Conservation (phyloP, 2,888 invertebrate genomes). For the Acanthosepion esculentum region DNA sequence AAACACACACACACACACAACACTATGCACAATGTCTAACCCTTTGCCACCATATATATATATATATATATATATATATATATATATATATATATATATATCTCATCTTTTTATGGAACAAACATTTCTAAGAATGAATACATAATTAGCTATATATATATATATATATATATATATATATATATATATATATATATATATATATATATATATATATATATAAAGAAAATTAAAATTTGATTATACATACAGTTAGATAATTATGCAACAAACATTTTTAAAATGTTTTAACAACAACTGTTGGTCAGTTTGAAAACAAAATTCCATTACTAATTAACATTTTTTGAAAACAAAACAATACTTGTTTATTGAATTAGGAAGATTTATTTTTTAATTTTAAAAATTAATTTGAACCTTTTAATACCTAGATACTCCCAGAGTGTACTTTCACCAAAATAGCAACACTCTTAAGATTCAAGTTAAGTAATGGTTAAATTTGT, state of each 20-base stretch:
- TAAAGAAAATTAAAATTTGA: too few species aligned
- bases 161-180: too few species aligned
- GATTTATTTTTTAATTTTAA: too few species aligned
- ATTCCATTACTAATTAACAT: not conserved
- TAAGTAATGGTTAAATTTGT: too few species aligned
- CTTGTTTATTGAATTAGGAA: too few species aligned
- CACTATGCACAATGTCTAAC: not conserved
- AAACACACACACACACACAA: not conserved
- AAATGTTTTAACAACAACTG: not conserved
- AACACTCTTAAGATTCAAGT: too few species aligned
- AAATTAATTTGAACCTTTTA: too few species aligned
- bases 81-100: not conserved
- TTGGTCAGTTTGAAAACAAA: not conserved
- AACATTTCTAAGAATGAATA: not conserved
- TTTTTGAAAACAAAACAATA: not conserved
- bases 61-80: not conserved
- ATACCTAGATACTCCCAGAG: too few species aligned
- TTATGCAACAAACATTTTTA: not conserved
- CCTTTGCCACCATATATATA: not conserved
- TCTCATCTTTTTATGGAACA: not conserved
- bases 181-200: too few species aligned
- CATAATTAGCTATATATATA: not conserved
- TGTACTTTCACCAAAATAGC: too few species aligned
- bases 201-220: too few species aligned
- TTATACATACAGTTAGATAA: not conserved